Evolutionary conservation across 2,888 invertebrate species (phyloP), one percentile per base, ranked within the genome.

Genomic region (Luperina nickerlii): DNA sequence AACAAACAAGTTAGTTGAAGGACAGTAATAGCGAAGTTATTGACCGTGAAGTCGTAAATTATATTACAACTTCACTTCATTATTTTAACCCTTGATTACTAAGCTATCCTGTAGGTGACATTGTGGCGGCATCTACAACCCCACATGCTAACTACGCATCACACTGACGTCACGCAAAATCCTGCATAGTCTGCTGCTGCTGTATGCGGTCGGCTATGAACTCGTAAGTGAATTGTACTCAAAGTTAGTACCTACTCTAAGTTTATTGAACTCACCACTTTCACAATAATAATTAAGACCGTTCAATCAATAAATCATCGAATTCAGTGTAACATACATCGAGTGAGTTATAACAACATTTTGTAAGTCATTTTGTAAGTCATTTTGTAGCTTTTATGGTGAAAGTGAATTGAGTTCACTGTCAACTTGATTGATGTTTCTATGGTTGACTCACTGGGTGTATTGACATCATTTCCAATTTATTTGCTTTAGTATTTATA

Each of bases 341-440:
- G 11, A 66, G 45, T 27, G 66, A 66, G 15, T 38, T 9, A 72
- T 38, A 51, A 38, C 57, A 81, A 65, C 20, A 71, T 54, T 67
- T 48, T 51, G 48, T 79, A 27, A 20, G 20, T 54, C 20, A 71
- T 54, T 67, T 48, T 51, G 48, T 79, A 27, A 20, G 20, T 54
- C 15, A 82, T 73, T 82, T 73, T 27, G 45, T 57, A 27, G 65
- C 63, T 81, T 81, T 73, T 57, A 65, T 57, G 63, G 9, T 65
- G 24, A 66, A 66, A 42, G 9, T 65, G 24, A 66, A 66, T 66
- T 27, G 24, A 66, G 82, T 66, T 66, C 74, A 42, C 48, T 51
- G 82, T 20, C 65, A 82, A 60, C 24, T n/a, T 82, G 82, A 82
- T 74, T 66, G 38, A 79, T 79, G 82, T 38, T 57, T 65, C 4